phyloP scores from a whole-genome alignment of 2,113 vertebrate species.

The Crotalus helleri region DNA sequence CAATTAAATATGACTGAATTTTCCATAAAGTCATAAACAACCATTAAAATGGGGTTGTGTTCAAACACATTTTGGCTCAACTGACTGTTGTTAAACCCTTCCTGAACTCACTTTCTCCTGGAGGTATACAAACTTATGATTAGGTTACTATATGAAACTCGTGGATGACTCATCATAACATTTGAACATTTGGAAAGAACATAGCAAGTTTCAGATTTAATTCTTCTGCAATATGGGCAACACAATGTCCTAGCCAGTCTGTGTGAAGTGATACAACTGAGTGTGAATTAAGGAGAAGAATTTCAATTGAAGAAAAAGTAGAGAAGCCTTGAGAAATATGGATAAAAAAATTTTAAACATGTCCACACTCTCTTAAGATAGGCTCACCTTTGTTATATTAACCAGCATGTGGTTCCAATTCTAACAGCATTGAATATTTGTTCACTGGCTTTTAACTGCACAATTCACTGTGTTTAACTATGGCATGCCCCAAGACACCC shows the following conservation, averaged over 20 bases:
- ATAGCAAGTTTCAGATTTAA: conserved; percentile 45
- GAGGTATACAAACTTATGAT: conserved; percentile 52
- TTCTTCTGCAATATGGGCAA: conserved; percentile 39
- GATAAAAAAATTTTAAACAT: conserved; percentile 57
- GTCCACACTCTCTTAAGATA: conserved; percentile 54
- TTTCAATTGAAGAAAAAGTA: conserved; percentile 49
- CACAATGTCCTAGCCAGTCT: conserved; percentile 47
- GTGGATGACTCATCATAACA: conserved; percentile 30
- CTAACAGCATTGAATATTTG: conserved; percentile 69
- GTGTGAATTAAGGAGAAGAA: conserved; percentile 30
- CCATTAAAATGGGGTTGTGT: conserved; percentile 38
- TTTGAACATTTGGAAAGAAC: conserved; percentile 41
- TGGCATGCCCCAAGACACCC: conserved; percentile 48
- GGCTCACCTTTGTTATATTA: conserved; percentile 56
- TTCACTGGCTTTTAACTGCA: conserved; percentile 57
- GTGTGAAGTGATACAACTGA: conserved; percentile 26
- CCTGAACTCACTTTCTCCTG: neutral
- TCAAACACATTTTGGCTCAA: conserved; percentile 46
- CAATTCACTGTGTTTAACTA: conserved; percentile 46
- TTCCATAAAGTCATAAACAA: conserved; percentile 61
- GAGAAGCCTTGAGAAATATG: conserved; percentile 40
- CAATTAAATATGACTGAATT: conserved; percentile 33
- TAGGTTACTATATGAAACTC: conserved; percentile 46
- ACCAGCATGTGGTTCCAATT: conserved; percentile 77
- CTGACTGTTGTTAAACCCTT: conserved; percentile 39